Conservation (phyloP, 2,797 vertebrate species). For the Squalus acanthias region DNA sequence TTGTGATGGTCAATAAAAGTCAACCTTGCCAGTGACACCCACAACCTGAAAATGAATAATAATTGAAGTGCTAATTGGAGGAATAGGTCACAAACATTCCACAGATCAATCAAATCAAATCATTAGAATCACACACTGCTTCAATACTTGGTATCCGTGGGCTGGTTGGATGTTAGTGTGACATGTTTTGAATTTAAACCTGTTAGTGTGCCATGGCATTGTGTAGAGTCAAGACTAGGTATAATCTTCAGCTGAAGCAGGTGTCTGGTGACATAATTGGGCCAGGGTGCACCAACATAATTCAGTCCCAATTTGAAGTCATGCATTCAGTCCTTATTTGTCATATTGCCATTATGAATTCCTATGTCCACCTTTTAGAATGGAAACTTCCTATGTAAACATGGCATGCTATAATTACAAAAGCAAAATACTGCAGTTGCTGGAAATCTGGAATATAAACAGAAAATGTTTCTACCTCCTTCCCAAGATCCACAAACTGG, state of each 20-base stretch:
- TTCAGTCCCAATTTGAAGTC: not conserved
- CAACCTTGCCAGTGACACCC: not conserved
- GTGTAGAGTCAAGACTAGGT: not conserved
- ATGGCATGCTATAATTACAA: too few relatives aligned
- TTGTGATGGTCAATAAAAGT: not conserved
- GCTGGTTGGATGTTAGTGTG: not conserved
- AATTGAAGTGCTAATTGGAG: not conserved
- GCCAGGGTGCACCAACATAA: not conserved
- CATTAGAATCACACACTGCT: not conserved
- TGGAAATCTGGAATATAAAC: too few relatives aligned
- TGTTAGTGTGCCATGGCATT: not conserved
- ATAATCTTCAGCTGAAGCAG: not conserved
- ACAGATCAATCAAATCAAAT: not conserved
- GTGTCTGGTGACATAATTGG: not conserved
- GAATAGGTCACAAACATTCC: not conserved
- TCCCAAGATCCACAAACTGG: too few relatives aligned
- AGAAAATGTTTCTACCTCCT: too few relatives aligned
- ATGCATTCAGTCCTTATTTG: not conserved
- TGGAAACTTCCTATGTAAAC: not conserved
- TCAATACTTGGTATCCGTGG: not conserved
- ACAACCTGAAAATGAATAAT: not conserved
- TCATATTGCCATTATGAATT: not conserved
- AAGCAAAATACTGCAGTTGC: too few relatives aligned
- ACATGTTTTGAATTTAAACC: not conserved
- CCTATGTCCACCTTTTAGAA: not conserved